Conservation (phyloP, 2,888 invertebrate genomes). For the Trypoxylon attenuatum region DNA sequence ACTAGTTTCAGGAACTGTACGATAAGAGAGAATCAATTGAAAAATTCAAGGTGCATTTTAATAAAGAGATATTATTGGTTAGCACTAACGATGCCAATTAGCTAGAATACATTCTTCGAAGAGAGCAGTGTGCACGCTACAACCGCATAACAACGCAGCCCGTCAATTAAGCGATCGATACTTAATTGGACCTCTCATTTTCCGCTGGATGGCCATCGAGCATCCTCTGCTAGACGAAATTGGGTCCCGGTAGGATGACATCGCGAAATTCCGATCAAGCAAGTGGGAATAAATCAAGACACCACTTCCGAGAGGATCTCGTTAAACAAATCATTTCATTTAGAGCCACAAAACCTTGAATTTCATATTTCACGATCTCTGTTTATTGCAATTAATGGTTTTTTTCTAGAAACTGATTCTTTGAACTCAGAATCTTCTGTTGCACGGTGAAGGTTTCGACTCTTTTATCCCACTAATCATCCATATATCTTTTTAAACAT, state of each 20-base stretch:
- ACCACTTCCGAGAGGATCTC: neutral
- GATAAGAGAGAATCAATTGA: no score
- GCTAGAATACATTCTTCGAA: neutral
- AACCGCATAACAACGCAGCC: neutral
- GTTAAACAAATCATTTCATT: slow-evolving; percentile 20
- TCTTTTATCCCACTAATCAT: no score
- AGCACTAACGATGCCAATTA: neutral
- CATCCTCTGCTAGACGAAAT: neutral
- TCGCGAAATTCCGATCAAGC: neutral
- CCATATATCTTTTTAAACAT: no score
- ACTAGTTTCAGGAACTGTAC: no score
- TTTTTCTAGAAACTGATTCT: no score
- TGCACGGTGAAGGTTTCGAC: no score
- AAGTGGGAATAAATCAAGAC: slow-evolving; percentile 35
- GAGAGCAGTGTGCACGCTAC: neutral
- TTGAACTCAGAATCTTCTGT: no score
- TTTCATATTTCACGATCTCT: no score
- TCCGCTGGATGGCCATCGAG: neutral
- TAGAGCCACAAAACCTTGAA: no score
- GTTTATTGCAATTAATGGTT: no score
- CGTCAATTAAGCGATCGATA: neutral
- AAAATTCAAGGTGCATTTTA: no score
- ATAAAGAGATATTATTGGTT: neutral
- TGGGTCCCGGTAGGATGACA: neutral
- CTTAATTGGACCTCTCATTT: neutral